Percentiles rank a stretch among this genome's conserved stretches.
These are phyloP conservation scores for Jordanella pulchra DNA, from an alignment of 2,797 vertebrate species.

Conservation along the genomic window DNA sequence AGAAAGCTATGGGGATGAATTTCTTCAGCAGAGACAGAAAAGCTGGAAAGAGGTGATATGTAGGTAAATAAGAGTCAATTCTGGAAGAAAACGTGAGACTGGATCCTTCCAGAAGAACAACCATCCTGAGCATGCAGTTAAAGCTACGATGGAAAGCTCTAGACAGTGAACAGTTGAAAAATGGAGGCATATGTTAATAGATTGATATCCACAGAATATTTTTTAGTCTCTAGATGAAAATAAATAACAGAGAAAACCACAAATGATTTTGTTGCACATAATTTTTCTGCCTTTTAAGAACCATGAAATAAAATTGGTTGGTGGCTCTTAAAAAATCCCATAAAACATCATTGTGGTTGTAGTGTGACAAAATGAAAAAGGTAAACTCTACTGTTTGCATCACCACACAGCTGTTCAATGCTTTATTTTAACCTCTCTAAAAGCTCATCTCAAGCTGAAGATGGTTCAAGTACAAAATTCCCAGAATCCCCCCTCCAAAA, in stretches of 20 bases:
- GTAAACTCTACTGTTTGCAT: neutral
- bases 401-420: slow-evolving; percentile 19
- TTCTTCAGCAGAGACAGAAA: too few relatives aligned
- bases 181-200: neutral
- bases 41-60: too few relatives aligned
- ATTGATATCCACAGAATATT: neutral
- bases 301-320: neutral
- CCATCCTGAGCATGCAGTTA: too few relatives aligned
- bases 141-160: too few relatives aligned
- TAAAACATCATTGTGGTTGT: neutral
- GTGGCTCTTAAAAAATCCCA: neutral
- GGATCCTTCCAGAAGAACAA: neutral
- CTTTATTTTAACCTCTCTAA: slow-evolving; percentile 22
- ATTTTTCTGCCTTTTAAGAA: neutral
- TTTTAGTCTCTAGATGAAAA: neutral
- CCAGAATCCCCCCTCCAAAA: slow-evolving; percentile 48
- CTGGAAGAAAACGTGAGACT: neutral
- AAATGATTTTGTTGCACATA: neutral
- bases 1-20: neutral
- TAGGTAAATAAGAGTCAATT: neutral
- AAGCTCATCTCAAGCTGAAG: slow-evolving; percentile 36
- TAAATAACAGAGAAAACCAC: neutral
- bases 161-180: too few relatives aligned
- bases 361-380: neutral
- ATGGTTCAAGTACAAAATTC: slow-evolving; percentile 73